Evolutionary conservation across 1,140 invertebrate genomes (phyloP), one percentile per base, ranked within the genome.

Genomic region (Halesus radiatus): DNA sequence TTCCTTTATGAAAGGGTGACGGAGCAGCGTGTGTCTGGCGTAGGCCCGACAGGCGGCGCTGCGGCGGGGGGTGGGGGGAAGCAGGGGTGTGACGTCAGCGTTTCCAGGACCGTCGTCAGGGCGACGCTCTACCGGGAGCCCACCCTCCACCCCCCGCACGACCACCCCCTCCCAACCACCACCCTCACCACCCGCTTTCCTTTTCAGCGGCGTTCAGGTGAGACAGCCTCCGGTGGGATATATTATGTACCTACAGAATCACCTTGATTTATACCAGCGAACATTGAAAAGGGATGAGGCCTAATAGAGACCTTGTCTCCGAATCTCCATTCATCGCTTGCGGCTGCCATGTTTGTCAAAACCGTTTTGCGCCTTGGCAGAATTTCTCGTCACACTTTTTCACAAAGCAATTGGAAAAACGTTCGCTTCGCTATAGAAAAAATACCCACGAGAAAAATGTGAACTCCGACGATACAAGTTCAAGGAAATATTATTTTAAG

Each of bases 51-150:
- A 73, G 75, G 54, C 53, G 52, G 13, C 45, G 54, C 26, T 18
- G 77, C 15, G 68, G 56, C 22, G 66, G 26, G 76, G 75, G 79
- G 29, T 15, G 16, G 22, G 54, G 81, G 29, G 37, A 1, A 56
- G 56, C 54, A 52, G 22, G 5, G 75, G 75, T 56, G 78, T 78
- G 72, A 79, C 81, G 80, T 81, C 81, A 74, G 74, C 74, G 78
- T 60, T 83, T 83, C 79, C 79, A 78, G 81, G 78, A 80, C 72
- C 73, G 81, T 83, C 81, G 79, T 74, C 81, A 80, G 81, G 80
- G 79, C 79, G 80, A 80, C 81, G 79, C 76, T 52, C 68, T 76
- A 54, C 50, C 72, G 45, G 45, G 52, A 64, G 66, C 37, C 50
- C 78, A 18, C 75, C 81, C 26, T 3, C 15, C 72, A 72, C 37